These are phyloP conservation scores for Elegia similella DNA, from an alignment of 2,888 invertebrate species.

Conservation along the genomic window DNA sequence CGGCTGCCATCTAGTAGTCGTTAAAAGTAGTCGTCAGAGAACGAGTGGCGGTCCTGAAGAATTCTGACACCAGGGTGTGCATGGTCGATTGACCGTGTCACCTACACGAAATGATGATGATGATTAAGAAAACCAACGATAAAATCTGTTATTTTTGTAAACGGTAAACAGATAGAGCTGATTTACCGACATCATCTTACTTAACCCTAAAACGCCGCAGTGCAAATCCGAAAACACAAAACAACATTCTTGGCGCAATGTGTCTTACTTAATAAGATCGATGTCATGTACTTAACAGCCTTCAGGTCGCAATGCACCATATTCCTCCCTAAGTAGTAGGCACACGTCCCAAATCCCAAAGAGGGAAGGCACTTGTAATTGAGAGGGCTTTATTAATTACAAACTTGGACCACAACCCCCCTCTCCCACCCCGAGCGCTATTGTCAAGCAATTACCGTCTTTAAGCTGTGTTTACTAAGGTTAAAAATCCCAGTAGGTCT, in stretches of 20 bases:
- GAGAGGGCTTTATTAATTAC: conserved; percentile 81
- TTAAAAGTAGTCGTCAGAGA: too few relatives aligned
- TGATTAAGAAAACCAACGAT: too few relatives aligned
- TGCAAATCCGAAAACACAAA: conserved; percentile 12
- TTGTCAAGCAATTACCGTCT: conserved; percentile 55
- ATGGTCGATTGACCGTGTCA: too few relatives aligned
- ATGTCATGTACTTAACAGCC: conserved; percentile 11
- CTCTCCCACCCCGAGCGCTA: conserved; percentile 34
- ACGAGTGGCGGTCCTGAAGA: too few relatives aligned
- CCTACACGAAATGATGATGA: too few relatives aligned
- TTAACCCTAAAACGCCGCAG: conserved; percentile 8
- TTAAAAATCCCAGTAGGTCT: conserved; percentile 58
- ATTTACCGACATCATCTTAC: not conserved
- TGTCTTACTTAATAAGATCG: conserved; percentile 18
- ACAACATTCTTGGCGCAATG: conserved; percentile 2
- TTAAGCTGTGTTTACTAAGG: conserved; percentile 59
- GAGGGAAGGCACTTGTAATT: conserved; percentile 79
- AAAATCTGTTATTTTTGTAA: not conserved
- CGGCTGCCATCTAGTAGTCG: too few relatives aligned
- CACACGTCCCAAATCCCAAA: conserved; percentile 44
- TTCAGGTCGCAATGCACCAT: conserved; percentile 5
- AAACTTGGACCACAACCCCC: conserved; percentile 75
- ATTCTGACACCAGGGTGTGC: too few relatives aligned
- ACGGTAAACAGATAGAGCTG: not conserved
- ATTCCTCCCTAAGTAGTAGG: conserved; percentile 12